A percentile compares a stretch with the other conserved stretches of the same genome.
Conservation (phyloP, 2,113 vertebrate genomes). For the Plecotus auritus region DNA sequence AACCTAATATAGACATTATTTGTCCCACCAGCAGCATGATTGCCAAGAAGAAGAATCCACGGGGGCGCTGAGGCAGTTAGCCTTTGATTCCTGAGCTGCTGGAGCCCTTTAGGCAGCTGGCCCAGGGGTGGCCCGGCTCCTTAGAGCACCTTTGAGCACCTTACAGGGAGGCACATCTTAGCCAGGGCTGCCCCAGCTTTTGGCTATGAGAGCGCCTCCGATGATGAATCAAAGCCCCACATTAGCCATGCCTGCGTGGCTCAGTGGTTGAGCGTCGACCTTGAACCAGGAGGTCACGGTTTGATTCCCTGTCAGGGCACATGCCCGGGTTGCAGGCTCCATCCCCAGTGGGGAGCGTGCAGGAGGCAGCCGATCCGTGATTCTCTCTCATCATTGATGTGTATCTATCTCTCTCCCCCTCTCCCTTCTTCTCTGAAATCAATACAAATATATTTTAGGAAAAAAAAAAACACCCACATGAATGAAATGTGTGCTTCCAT, state of each 20-base stretch:
- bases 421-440: too few relatives aligned
- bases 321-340: too few relatives aligned
- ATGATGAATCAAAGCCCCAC: not conserved
- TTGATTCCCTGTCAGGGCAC: too few relatives aligned
- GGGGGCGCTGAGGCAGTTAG: not conserved
- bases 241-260: too few relatives aligned
- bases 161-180: not conserved
- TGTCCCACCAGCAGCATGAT: not conserved
- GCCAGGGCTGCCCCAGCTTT: not conserved
- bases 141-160: not conserved
- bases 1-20: not conserved
- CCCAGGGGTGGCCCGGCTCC: not conserved
- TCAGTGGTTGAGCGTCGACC: too few relatives aligned
- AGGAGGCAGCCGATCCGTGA: too few relatives aligned
- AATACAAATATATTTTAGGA: too few relatives aligned
- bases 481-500: slow-evolving; percentile 64
- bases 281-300: too few relatives aligned
- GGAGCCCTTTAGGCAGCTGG: not conserved
- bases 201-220: not conserved
- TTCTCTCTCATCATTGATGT: too few relatives aligned
- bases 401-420: too few relatives aligned
- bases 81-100: not conserved
- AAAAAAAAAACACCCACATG: not conserved
- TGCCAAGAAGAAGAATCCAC: not conserved
- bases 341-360: too few relatives aligned